phyloP scores from a whole-genome alignment of 2,888 invertebrate species.

The Chesias legatella region DNA sequence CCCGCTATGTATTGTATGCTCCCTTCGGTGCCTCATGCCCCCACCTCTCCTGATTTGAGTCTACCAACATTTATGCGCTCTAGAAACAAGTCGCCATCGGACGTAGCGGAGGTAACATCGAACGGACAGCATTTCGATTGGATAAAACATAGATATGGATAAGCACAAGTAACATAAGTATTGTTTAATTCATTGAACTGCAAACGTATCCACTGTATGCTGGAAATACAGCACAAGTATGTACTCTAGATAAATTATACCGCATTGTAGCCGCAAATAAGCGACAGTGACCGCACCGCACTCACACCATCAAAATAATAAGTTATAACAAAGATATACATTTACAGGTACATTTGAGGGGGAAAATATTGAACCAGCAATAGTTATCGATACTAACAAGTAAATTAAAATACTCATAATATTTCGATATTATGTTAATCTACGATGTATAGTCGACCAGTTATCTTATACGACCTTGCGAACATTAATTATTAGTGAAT shows the following conservation, averaged over 20 bases:
- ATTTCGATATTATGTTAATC: constrained; percentile 1
- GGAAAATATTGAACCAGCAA: constrained; percentile 32
- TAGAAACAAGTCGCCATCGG: constrained; percentile 46
- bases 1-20: constrained; percentile 59
- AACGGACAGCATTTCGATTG: constrained; percentile 50
- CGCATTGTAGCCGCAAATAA: no score
- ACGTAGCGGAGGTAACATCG: constrained; percentile 34
- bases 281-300: no score
- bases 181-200: constrained; percentile 1
- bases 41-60: constrained; percentile 55
- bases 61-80: constrained; percentile 52
- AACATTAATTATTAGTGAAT: background rate
- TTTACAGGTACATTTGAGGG: no score
- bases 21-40: constrained; percentile 66
- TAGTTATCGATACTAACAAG: constrained; percentile 54
- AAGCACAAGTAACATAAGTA: constrained; percentile 35
- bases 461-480: constrained; percentile 2
- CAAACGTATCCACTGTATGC: no score
- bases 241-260: no score
- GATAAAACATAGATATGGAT: constrained; percentile 54
- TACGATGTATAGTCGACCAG: background rate
- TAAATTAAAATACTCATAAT: background rate
- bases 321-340: no score
- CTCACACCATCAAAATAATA: no score
- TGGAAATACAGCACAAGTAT: no score